Evolutionary conservation across 2,797 vertebrate genomes (phyloP), one percentile per base, ranked within the genome.

Genomic region (Rhynchonycteris naso): DNA sequence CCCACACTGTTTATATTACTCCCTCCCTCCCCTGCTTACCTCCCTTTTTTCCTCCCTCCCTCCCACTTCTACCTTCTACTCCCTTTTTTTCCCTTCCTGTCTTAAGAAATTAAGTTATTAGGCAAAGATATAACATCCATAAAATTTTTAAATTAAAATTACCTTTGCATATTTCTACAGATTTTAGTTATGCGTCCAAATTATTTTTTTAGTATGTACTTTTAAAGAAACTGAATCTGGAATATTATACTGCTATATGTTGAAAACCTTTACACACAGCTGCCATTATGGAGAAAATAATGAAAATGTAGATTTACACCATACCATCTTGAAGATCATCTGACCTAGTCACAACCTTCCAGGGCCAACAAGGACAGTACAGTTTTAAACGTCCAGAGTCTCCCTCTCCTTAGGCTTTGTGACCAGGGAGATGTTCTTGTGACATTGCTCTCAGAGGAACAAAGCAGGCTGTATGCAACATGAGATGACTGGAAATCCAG

Each of bases 1-100:
- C 1, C 52, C 19, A 0, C 0, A 6, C 19, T 33, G 9, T 47
- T 35, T 21, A 1, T 9, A 11, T 61, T 0, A 4, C 35, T 6
- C 22, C 12, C 76, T 19, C 21, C 12, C 13, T 26, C 38, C 30
- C 30, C 43, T 43, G 5, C 43, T 43, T 43, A 7, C 65, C 47
- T 21, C 18, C 52, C 43, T 43, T 7, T 11, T 19, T 19, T 30
- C 43, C 30, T 10, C 8, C 65, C 56, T 21, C 18, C 52, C 5
- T 9, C 12, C 16, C 30, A 5, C 38, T 6, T 56, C 15, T 18
- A 18, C 33, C 30, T 50, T 52, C 59, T 24, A 3, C 9, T 78
- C 26, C 21, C 33, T 76, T 28, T 63, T 28, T 47, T 54, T 52
- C 10, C 24, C n/a, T 54, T 71, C 30, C 33, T 54, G 30, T 24